These are phyloP conservation scores for Psittacula echo DNA, from an alignment of 2,797 vertebrate genomes.

Conservation along the genomic window DNA sequence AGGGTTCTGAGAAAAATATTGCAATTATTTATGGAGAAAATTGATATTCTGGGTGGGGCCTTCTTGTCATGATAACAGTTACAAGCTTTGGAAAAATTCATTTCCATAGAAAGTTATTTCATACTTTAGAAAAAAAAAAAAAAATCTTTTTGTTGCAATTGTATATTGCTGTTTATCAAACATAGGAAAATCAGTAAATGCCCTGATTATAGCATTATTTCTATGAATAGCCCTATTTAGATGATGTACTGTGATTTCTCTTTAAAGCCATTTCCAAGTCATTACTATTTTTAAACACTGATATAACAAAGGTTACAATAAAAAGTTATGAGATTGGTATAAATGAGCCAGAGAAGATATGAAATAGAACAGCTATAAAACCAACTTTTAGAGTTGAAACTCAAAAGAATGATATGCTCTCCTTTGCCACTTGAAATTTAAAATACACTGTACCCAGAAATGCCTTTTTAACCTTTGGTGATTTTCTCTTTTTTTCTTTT, in stretches of 20 bases:
- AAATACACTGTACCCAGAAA: background rate
- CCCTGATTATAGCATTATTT: background rate
- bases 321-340: background rate
- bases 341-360: background rate
- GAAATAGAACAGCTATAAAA: background rate
- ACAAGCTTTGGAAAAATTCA: background rate
- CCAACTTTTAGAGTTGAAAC: background rate
- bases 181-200: background rate
- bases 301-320: background rate
- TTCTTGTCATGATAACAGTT: background rate
- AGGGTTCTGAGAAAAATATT: background rate
- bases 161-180: background rate
- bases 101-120: background rate
- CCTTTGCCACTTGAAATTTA: background rate
- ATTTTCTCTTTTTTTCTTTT: background rate
- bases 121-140: background rate
- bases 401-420: background rate
- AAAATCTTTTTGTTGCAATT: background rate
- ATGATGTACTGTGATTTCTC: background rate
- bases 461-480: background rate
- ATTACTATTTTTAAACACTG: background rate
- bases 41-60: background rate
- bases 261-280: background rate
- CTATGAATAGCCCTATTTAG: background rate
- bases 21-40: slow-evolving; percentile 24